phyloP scores from a whole-genome alignment of 2,797 vertebrate species.

The Pogoniulus pusillus region DNA sequence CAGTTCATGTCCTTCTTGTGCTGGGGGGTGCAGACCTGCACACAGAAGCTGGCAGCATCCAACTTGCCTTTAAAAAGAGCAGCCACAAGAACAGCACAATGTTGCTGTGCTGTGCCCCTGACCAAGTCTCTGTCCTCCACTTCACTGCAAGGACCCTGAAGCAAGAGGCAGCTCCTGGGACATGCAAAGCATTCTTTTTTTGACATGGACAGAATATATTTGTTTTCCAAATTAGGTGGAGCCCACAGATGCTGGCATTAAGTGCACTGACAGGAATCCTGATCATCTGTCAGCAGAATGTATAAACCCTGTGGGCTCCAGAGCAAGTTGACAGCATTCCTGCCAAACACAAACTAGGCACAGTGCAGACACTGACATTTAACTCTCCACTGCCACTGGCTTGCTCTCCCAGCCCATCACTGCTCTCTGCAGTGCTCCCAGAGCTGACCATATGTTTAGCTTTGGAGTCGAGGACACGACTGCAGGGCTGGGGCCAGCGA shows the following conservation, averaged over 20 bases:
- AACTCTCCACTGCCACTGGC: conserved; percentile 2
- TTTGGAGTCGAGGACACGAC: neutral
- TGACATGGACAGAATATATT: conserved; percentile 25
- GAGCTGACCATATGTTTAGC: conserved; percentile 20
- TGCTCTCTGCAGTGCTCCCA: neutral
- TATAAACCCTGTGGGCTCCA: conserved; percentile 67
- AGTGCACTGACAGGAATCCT: conserved; percentile 68
- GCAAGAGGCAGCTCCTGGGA: conserved; percentile 44
- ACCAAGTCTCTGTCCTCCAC: neutral
- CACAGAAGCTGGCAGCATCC: neutral
- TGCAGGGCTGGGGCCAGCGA: neutral
- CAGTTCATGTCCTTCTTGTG: no score
- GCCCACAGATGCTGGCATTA: conserved; percentile 71
- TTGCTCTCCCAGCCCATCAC: neutral
- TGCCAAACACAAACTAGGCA: conserved; percentile 72
- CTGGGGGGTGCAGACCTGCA: no score
- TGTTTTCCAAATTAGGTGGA: conserved; percentile 66
- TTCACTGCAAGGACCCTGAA: conserved; percentile 30
- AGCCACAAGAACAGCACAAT: neutral
- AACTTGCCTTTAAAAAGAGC: neutral
- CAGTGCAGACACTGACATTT: conserved; percentile 53
- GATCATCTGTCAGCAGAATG: conserved; percentile 73
- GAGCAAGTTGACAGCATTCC: conserved; percentile 49
- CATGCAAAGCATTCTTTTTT: neutral
- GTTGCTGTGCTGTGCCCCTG: rapidly evolving